Evolutionary conservation across 2,797 vertebrate genomes (phyloP), one percentile per base, ranked within the genome.

Genomic region (Heliangelus exortis): DNA sequence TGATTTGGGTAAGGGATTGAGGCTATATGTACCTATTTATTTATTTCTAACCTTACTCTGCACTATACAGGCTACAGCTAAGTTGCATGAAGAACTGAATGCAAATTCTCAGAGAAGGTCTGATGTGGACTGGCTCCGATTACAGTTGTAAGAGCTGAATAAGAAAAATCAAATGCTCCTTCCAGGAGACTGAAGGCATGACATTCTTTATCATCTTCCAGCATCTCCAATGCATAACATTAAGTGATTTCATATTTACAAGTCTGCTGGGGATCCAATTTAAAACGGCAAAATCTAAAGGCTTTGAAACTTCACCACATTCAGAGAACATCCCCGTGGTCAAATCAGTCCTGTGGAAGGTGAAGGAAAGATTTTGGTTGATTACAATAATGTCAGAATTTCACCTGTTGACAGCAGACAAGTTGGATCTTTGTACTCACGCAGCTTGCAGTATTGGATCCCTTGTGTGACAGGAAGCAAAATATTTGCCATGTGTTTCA

Each of bases 401-500:
- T 96, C 96, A 96, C 91, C 79, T 95, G 91, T 84, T 90, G 73
- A 62, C 67, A 88, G 74, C 51, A 76, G 83, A 61, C 0, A 0
- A 92, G 59, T 48, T 58, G 71, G n/a, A 93, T 23, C 10, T 94
- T 78, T 92, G 67, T 54, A 57, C 23, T 91, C 76, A 29, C 6
- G 18, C 74, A 61, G 36, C 63, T 89, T 77, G 57, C 80, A 90
- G 77, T 80, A 94, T 92, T 1, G 0, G 77, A 88, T 86, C 87
- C 63, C 74, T 67, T 57, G 65, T 87, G 82, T 92, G 77, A 88
- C 74, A 55, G 81, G 90, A 94, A 94, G 72, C 83, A 95, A 97
- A 97, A 96, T 93, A 81, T 90, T 94, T 89, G 82, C 92, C 89
- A 84, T 95, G 90, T 94, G 90, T 92, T 88, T 90, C 91, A 83